Conservation (phyloP, 1,140 invertebrate genomes). For the Lanistes nyassanus region DNA sequence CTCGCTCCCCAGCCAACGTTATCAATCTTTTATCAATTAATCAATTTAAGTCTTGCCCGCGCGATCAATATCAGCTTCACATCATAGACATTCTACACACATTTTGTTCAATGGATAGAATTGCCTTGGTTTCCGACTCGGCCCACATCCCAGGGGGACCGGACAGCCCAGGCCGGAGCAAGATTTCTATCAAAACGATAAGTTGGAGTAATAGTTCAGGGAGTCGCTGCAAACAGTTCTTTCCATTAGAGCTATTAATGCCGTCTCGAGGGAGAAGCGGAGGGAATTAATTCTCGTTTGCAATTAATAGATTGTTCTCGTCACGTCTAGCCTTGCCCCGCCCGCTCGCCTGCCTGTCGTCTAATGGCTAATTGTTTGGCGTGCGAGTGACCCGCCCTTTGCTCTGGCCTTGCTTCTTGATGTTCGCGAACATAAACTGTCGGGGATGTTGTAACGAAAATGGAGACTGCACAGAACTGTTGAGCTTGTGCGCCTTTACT, state of each 20-base stretch:
- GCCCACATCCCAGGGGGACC: not conserved
- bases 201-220: conserved; percentile 28
- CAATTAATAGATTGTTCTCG: conserved; percentile 30
- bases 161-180: conserved; percentile 5
- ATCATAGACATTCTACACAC: conserved; percentile 14
- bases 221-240: conserved; percentile 22
- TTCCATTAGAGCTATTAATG: conserved; percentile 30
- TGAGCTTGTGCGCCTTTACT: no score
- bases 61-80: conserved; percentile 26
- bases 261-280: conserved; percentile 7
- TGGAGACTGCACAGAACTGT: no score
- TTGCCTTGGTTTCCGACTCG: conserved; percentile 22
- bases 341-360: conserved; percentile 7
- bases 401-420: no score
- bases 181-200: conserved; percentile 27
- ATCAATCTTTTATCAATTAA: conserved; percentile 31
- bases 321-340: conserved; percentile 19
- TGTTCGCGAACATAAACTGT: no score
- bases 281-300: conserved; percentile 29
- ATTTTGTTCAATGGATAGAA: conserved; percentile 24
- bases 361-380: conserved; percentile 22
- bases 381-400: no score
- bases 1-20: conserved; percentile 5
- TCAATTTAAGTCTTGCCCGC: conserved; percentile 21
- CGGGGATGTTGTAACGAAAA: no score